phyloP scores from a whole-genome alignment of 2,797 vertebrate genomes.

The Vespertilio murinus region DNA sequence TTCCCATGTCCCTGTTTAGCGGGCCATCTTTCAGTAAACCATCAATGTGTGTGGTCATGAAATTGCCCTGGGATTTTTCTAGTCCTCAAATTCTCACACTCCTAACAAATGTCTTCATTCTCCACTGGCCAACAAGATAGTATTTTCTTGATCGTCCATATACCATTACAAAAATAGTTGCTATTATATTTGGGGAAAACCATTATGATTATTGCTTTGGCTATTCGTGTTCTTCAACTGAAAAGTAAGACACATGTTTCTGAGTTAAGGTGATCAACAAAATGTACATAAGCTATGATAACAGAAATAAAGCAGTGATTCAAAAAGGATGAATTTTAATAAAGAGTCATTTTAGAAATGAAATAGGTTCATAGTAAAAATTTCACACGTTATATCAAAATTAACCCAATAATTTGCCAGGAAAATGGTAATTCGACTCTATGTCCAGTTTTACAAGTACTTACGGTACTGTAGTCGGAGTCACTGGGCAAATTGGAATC shows the following conservation, averaged over 20 bases:
- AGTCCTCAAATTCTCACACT: neutral
- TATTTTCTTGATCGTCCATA: neutral
- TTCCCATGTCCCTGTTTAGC: neutral
- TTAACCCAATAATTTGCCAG: neutral
- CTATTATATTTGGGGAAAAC: neutral
- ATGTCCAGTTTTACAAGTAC: conserved; percentile 39
- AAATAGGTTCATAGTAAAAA: conserved; percentile 8
- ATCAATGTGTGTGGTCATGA: neutral
- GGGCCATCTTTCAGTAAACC: neutral
- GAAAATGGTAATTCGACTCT: neutral
- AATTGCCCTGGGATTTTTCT: neutral
- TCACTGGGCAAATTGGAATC: neutral
- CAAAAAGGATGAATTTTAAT: neutral
- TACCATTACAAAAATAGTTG: neutral
- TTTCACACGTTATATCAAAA: conserved; percentile 1
- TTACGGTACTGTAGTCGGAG: conserved; percentile 39
- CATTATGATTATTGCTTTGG: neutral
- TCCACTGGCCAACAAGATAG: neutral
- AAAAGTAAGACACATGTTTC: neutral
- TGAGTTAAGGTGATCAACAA: neutral
- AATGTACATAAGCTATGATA: neutral
- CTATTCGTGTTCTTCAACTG: neutral
- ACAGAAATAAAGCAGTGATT: neutral
- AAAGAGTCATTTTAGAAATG: conserved; percentile 4
- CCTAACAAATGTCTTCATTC: neutral